phyloP scores from a whole-genome alignment of 2,797 vertebrate species.

The Coccyzus lansbergi region DNA sequence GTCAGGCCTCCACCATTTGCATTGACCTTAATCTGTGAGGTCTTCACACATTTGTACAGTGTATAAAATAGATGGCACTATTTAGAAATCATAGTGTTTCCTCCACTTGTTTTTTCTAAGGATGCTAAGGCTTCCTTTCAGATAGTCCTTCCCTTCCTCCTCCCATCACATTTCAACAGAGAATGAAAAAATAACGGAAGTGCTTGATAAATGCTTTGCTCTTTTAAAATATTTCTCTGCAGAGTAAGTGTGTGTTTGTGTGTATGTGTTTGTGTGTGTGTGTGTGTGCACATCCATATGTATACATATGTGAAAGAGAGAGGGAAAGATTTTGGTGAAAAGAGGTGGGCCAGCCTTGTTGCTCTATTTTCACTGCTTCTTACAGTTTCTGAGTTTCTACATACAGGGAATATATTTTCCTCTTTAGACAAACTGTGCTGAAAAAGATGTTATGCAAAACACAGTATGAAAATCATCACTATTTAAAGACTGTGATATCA shows the following conservation, averaged over 20 bases:
- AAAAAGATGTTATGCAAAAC: not conserved
- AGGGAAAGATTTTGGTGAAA: not conserved
- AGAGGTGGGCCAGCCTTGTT: not conserved
- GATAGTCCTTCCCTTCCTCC: not conserved
- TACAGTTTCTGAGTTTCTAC: not conserved
- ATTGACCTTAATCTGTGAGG: not conserved
- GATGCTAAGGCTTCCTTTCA: not conserved
- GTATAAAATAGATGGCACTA: not conserved
- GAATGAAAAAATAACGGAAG: not conserved
- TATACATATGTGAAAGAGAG: not conserved
- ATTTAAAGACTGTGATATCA: not conserved
- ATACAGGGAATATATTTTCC: not conserved
- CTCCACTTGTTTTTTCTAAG: not conserved
- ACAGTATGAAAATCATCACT: not conserved
- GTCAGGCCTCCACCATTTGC: not conserved
- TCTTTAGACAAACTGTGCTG: not conserved
- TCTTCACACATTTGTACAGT: not conserved
- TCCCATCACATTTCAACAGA: not conserved
- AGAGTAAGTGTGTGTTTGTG: not conserved
- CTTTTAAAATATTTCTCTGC: not conserved
- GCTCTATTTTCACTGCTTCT: not conserved
- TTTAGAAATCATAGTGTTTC: not conserved
- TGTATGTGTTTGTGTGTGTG: accelerated
- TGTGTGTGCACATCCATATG: accelerated
- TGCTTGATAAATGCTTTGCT: not conserved